phyloP scores from a whole-genome alignment of 2,113 vertebrate species.

The Bubo scandiacus region DNA sequence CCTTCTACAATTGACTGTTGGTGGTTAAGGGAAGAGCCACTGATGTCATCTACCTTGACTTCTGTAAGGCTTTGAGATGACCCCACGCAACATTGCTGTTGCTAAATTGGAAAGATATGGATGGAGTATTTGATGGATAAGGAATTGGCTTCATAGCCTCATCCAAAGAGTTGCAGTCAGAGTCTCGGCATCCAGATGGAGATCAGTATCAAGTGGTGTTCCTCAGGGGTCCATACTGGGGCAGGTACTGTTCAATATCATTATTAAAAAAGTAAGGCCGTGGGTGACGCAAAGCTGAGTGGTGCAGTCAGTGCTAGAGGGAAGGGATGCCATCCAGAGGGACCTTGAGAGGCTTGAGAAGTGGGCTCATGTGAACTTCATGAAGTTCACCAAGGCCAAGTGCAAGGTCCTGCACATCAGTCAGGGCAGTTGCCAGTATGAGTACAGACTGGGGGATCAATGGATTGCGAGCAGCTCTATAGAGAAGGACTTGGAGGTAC shows the following conservation, averaged over 20 bases:
- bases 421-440: background rate
- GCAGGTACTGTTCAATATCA: background rate
- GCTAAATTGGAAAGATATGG: background rate
- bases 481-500: background rate
- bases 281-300: background rate
- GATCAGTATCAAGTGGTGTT: background rate
- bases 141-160: background rate
- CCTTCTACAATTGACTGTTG: background rate
- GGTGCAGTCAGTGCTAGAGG: background rate
- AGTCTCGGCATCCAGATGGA: background rate
- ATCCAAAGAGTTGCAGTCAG: background rate
- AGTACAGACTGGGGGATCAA: background rate
- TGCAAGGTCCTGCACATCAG: background rate
- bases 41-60: background rate
- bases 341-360: no score
- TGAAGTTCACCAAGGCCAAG: background rate
- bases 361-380: background rate
- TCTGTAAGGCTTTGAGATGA: background rate
- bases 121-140: background rate
- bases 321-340: no score
- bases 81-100: background rate
- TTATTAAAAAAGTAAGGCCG: background rate
- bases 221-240: fast-evolving
- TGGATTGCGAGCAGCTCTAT: background rate
- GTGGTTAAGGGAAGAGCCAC: background rate